Conservation (phyloP, 2,113 vertebrate genomes). For the Oreochromis niloticus region DNA sequence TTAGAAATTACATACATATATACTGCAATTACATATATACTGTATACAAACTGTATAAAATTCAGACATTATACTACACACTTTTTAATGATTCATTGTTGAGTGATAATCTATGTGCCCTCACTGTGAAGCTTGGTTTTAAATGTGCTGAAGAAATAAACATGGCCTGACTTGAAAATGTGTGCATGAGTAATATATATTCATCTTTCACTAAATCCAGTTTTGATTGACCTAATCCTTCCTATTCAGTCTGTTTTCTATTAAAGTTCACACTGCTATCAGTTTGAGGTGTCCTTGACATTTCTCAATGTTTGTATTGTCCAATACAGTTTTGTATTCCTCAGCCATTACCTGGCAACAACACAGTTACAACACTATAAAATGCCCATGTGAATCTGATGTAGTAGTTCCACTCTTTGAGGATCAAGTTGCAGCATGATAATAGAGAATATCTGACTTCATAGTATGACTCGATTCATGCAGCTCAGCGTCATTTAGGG, state of each 20-base stretch:
- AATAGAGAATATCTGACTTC: background rate
- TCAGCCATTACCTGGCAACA: background rate
- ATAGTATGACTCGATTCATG: accelerated
- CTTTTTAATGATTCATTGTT: background rate
- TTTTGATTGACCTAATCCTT: background rate
- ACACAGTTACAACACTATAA: background rate
- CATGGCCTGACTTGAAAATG: background rate
- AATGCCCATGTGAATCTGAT: background rate
- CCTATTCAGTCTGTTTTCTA: background rate
- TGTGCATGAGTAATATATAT: background rate
- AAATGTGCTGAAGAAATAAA: background rate
- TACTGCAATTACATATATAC: background rate
- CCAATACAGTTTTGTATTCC: background rate
- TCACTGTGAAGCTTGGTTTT: background rate
- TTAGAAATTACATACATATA: background rate
- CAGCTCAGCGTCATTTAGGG: background rate
- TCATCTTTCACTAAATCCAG: background rate
- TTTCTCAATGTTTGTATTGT: background rate
- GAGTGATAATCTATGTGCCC: background rate
- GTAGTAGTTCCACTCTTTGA: background rate
- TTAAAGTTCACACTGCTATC: background rate
- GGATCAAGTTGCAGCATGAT: background rate
- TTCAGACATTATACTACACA: background rate
- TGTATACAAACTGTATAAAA: background rate
- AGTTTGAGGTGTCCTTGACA: background rate